Evolutionary conservation across 2,888 invertebrate genomes (phyloP).

Genomic region (Caenorhabditis wallacei): DNA sequence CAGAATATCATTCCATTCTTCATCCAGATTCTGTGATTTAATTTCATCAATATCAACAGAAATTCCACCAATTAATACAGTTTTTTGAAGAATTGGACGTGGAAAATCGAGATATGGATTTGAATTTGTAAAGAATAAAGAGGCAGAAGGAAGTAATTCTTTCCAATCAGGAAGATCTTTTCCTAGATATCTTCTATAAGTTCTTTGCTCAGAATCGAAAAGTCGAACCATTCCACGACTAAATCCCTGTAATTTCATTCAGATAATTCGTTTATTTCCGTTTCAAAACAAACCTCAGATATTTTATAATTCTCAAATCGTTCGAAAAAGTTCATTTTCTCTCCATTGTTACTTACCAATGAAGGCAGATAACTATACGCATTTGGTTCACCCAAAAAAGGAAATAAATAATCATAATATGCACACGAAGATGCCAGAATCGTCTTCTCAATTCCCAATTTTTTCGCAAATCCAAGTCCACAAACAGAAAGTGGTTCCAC

Average conservation of each 20-base stretch:
- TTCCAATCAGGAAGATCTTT: conserved; percentile 12
- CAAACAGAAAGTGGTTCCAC: conserved; percentile 55
- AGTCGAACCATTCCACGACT: conserved; percentile 7
- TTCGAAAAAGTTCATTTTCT: conserved; percentile 44
- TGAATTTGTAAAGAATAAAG: conserved; percentile 62
- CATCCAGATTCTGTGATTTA: conserved; percentile 4
- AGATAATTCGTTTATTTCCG: not conserved
- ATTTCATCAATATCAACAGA: conserved; percentile 52
- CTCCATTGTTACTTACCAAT: conserved; percentile 28
- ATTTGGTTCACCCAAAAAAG: conserved; percentile 40
- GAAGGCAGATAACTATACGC: conserved; percentile 43
- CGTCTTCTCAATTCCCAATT: conserved; percentile 47
- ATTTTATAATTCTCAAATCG: conserved; percentile 43
- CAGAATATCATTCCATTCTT: conserved; percentile 37
- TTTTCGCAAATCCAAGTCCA: conserved; percentile 41
- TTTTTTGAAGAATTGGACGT: conserved; percentile 56
- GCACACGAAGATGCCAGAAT: conserved; percentile 47
- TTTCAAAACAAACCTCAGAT: not conserved
- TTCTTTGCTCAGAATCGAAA: conserved; percentile 28
- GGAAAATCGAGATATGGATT: conserved; percentile 69
- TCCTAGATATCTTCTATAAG: conserved; percentile 10
- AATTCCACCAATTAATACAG: conserved; percentile 67
- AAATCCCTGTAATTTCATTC: conserved; percentile 20
- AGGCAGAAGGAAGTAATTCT: conserved; percentile 55
- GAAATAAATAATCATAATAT: conserved; percentile 28